Conservation (phyloP, 1,140 invertebrate species). For the Antheraea mylitta region DNA sequence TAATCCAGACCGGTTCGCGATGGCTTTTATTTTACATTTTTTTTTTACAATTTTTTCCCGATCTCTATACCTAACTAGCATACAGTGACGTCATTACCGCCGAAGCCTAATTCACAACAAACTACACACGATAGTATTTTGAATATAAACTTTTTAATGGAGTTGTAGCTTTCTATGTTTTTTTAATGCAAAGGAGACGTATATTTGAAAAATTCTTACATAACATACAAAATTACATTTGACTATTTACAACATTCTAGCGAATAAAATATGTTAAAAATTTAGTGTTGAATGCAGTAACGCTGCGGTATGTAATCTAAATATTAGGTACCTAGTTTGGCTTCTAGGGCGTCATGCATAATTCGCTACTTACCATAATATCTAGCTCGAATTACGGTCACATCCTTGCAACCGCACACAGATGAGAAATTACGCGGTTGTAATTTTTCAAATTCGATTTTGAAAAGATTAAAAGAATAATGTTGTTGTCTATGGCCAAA, state of each 20-base stretch:
- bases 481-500: background rate
- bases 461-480: no score
- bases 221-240: constrained; percentile 75
- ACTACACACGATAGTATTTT: constrained; percentile 73
- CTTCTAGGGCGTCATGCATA: constrained; percentile 67
- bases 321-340: constrained; percentile 55
- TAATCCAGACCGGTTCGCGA: constrained; percentile 67
- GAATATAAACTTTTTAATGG: constrained; percentile 69
- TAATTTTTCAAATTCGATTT: no score
- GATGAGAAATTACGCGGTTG: no score
- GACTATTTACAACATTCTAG: constrained; percentile 73
- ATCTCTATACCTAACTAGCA: constrained; percentile 69
- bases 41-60: constrained; percentile 75
- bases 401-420: background rate
- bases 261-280: constrained; percentile 47
- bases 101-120: constrained; percentile 75
- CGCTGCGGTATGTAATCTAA: constrained; percentile 42
- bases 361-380: constrained; percentile 43
- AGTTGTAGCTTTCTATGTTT: constrained; percentile 57
- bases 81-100: constrained; percentile 52
- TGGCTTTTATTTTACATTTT: constrained; percentile 77
- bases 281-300: constrained; percentile 48
- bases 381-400: constrained; percentile 29
- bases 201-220: constrained; percentile 67
- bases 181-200: constrained; percentile 68